Base-by-base conservation (phyloP, 2,797 vertebrate species). In the Betta splendens region DNA sequence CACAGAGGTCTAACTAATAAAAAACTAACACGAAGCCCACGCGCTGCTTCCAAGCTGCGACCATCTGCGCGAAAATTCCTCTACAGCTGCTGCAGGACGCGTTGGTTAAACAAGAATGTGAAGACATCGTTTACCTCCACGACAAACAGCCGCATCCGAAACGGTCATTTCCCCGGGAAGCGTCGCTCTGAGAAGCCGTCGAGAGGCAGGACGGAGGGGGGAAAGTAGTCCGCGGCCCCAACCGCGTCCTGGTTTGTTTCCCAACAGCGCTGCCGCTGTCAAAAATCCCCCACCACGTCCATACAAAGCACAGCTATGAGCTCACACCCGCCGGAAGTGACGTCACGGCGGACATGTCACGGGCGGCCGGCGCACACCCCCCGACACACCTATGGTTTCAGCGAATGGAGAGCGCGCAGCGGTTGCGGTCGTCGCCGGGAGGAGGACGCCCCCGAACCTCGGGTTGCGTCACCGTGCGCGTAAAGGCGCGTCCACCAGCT, bases 371-470 rank as follows among this genome's bases (percentile, higher is more conserved):
- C 64, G 18, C 66, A 51, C 80, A 32, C 66, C 74, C 84, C 75
- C 69, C 3, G 89, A 92, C 92, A 93, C 92, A 92, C 92, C 92
- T 87, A 89, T 84, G 43, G 56, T 80, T 64, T 89, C 60, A 69
- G 75, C 92, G 57, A 93, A 93, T 93, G 44, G 83, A 26, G 71
- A 72, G 31, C 42, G 59, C 5, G 51, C 53, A 31, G 33, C 29
- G 1, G 45, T 50, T 59, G 55, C 36, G n/a, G n/a, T n/a, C n/a
- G n/a, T n/a, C n/a, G n/a, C 43, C 26, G 54, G 18, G 73, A 40
- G 68, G 45, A 75, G 77, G 77, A 87, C 84, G 83, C 84, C 87
- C 84, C 80, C 81, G 77, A 68, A 78, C 61, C 66, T 33, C 31
- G 12, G 31, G 13, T 7, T 7, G 2, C 35, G 1, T 7, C 35